Evolutionary conservation across 2,888 invertebrate species (phyloP), one percentile per base, ranked within the genome.

Genomic region (Eudemis profundana): DNA sequence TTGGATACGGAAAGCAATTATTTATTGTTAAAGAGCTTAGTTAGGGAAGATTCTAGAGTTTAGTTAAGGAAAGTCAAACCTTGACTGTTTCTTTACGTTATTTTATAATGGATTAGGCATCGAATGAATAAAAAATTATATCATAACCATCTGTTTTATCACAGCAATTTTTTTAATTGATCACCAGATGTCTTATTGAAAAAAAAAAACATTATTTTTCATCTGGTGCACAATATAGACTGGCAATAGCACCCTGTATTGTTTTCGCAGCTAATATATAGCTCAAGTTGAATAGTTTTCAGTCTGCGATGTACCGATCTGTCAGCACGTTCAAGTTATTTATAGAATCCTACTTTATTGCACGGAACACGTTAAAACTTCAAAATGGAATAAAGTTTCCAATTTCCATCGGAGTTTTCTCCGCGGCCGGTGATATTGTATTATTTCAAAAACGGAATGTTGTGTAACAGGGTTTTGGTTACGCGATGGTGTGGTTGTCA

Each of bases 301-400:
- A 59, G 59, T 51, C 57, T 64, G 29, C 46, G 27, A 46, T 65
- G 47, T 65, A 60, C 51, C 36, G 46, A 47, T 51, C 38, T 60
- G 59, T 65, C 65, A 46, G 65, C 65, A 60, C 47, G 59, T 65
- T 19, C 51, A 4, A n/a, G 51, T 65, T 53, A 47, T 65, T 65
- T 65, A 65, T 65, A 46, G 54, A 40, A 36, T 51, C 33, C 23
- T 53, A 44, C 38, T 60, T 65, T 65, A 65, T 60, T 60, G 59
- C 27, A 14, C 21, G 33, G 42, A 50, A 47, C 44, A 46, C 59
- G 64, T 60, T 65, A 53, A 60, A 65, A 64, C 46, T 65, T 64
- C 53, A 14, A 27, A 65, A 65, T 53, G 44, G 64, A 21, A 47
- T 49, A 21, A 63, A 64, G 42, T 64, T 64, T 51, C 0, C 36